These are phyloP conservation scores for Copsychus sechellarum DNA, from an alignment of 2,113 vertebrate genomes.

Conservation along the genomic window DNA sequence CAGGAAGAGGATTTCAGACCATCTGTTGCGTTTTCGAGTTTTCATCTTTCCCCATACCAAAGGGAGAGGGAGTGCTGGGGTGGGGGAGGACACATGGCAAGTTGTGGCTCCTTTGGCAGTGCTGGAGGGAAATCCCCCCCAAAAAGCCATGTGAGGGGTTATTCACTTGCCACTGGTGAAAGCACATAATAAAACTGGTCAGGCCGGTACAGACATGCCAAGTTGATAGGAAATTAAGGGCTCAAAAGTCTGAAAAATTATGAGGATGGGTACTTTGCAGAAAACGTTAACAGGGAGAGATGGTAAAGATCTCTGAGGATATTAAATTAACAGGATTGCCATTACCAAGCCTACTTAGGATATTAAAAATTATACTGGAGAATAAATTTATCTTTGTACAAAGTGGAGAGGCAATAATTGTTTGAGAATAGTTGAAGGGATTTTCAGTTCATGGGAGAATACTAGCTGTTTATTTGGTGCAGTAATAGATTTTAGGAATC, in stretches of 20 bases:
- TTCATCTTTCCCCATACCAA: conserved; percentile 54
- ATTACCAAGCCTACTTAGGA: neutral
- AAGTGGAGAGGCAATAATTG: neutral
- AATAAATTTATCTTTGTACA: neutral
- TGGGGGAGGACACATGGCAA: neutral
- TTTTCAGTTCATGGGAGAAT: neutral
- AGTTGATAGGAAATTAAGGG: neutral
- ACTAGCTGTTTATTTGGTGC: neutral
- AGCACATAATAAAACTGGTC: neutral
- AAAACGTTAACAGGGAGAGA: neutral
- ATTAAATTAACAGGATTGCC: neutral
- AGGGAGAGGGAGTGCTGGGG: neutral
- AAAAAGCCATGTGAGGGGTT: neutral
- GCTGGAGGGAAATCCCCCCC: neutral
- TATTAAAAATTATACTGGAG: neutral
- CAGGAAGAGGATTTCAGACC: conserved; percentile 63
- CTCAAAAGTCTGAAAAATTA: neutral
- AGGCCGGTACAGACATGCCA: neutral
- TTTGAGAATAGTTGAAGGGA: neutral
- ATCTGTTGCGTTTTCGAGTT: conserved; percentile 74
- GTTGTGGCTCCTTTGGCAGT: neutral
- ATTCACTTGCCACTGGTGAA: neutral
- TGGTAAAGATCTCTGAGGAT: neutral
- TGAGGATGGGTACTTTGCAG: neutral
- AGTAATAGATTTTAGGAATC: neutral